Percentiles rank a stretch among this genome's conserved stretches.
These are phyloP conservation scores for Melanotaenia boesemani DNA, from an alignment of 2,797 vertebrate species.

Conservation along the genomic window DNA sequence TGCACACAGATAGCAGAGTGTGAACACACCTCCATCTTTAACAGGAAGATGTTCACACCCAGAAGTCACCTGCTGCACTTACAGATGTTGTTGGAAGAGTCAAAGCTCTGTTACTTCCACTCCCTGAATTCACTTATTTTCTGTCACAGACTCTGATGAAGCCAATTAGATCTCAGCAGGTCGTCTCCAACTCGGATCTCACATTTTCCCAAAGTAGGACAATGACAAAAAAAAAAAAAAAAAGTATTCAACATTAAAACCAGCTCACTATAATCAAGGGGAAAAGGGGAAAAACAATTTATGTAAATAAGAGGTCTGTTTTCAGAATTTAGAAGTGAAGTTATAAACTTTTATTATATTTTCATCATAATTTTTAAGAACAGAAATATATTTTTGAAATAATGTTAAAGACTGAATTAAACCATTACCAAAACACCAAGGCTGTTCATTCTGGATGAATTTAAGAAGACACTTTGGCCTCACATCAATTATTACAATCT, in stretches of 20 bases:
- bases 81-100: constrained; percentile 30
- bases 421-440: too few species aligned
- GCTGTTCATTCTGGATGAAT: too few species aligned
- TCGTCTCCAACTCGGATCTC: neutral
- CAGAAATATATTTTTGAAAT: too few species aligned
- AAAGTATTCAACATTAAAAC: neutral
- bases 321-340: too few species aligned
- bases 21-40: constrained; percentile 51
- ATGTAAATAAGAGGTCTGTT: too few species aligned
- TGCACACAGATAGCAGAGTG: constrained; percentile 3
- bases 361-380: too few species aligned
- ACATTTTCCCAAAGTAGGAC: neutral
- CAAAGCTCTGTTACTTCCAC: neutral
- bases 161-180: neutral
- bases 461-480: too few species aligned
- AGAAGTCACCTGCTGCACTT: constrained; percentile 40
- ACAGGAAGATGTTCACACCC: constrained; percentile 37
- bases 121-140: neutral
- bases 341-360: too few species aligned
- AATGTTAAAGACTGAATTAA: too few species aligned
- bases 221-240: neutral
- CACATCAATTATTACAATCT: too few species aligned
- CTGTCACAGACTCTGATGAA: constrained; percentile 1
- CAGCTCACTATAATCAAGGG: too few species aligned
- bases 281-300: too few species aligned